Evolutionary conservation across 2,888 invertebrate species (phyloP).

Genomic region (Quadroppia sp.): DNA sequence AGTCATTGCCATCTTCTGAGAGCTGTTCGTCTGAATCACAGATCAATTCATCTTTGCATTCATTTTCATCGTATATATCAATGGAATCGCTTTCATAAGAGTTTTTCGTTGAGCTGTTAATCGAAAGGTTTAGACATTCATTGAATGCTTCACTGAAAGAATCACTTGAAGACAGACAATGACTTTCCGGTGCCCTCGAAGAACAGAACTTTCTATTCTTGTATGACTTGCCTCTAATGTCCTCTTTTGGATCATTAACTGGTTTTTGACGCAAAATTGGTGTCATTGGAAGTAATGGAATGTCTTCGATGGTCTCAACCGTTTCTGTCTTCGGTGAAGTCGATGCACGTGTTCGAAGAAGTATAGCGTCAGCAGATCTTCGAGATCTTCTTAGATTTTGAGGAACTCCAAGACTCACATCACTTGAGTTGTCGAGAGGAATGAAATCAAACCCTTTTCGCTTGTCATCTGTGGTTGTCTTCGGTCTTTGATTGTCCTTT

Average conservation of each 20-base stretch:
- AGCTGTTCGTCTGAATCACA: background rate
- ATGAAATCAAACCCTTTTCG: background rate
- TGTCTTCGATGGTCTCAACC: slow-evolving; percentile 37
- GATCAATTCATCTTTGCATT: background rate
- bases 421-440: background rate
- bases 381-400: background rate
- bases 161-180: slow-evolving; percentile 42
- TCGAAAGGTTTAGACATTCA: background rate
- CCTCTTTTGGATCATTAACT: slow-evolving; percentile 49
- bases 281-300: slow-evolving; percentile 46
- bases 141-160: slow-evolving; percentile 1
- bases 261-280: slow-evolving; percentile 48
- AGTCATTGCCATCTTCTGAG: background rate
- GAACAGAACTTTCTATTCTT: slow-evolving; percentile 40
- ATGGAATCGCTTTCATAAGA: background rate
- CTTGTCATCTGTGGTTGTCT: background rate
- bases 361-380: background rate
- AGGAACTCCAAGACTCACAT: background rate
- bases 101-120: background rate
- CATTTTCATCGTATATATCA: background rate
- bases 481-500: background rate
- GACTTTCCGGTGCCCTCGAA: slow-evolving; percentile 46
- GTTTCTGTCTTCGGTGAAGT: slow-evolving; percentile 31
- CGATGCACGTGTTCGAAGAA: slow-evolving; percentile 38
- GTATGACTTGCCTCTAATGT: slow-evolving; percentile 39